Evolutionary conservation across 1,140 invertebrate genomes (phyloP), one percentile per base, ranked within the genome.

Genomic region (Mactra quadrangularis): DNA sequence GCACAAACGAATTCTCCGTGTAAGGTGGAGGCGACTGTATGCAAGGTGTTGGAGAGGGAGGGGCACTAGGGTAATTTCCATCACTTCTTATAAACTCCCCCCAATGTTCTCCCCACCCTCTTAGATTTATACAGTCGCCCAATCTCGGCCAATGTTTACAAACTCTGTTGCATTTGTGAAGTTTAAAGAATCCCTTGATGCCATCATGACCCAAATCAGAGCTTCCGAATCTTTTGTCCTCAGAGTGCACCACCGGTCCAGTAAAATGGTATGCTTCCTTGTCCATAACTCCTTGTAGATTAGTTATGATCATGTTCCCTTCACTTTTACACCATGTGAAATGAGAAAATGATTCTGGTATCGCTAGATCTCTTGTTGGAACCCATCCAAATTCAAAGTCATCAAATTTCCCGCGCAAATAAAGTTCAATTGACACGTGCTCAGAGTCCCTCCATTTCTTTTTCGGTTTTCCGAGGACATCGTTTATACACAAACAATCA

Each of bases 121-220:
- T 74, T 22, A 82, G 38, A 31, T 82, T 57, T 29, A 76, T 59
- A 3, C 83, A 76, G 33, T 76, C 77, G 3, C 60, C 71, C 9
- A 81, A 62, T 31, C 77, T 52, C 33, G 83, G 77, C 83, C 83
- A 85, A 17, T 76, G 66, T 53, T 71, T 76, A 52, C 83, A 85
- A 11, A 78, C 57, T 19, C 45, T 33, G 38, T 82, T 85, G 45
- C 83, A 85, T 55, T 70, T 74, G 41, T 85, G 83, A 35, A 79
- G 55, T 19, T 71, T 68, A 45, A 85, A 85, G 55, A 85, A 79
- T 17, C 55, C 70, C 55, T 81, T 68, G 22, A 85, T 81, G 22
- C 83, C 77, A 35, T 76, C n/a, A 15, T 72, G n/a, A 9, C 83
- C 83, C 33, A 66, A 55, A 41, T 85, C 83, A 25, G 60, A 57